Percentiles rank a stretch among this genome's conserved stretches.
These are phyloP conservation scores for Heliconius ismenius DNA, from an alignment of 2,888 invertebrate genomes.

Conservation along the genomic window DNA sequence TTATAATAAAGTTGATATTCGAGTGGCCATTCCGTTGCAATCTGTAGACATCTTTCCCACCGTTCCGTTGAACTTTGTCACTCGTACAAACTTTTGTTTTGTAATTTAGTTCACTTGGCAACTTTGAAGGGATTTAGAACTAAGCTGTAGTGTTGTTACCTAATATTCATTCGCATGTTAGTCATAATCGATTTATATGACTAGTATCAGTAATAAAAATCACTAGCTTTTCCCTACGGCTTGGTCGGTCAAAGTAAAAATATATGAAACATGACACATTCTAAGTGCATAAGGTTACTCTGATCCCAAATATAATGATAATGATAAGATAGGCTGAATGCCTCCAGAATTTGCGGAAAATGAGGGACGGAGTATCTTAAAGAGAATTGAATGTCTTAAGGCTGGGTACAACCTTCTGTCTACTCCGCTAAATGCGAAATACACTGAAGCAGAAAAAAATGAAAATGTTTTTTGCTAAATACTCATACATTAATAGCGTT, in stretches of 20 bases:
- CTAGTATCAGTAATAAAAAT: neutral
- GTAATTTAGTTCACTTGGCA: conserved; percentile 23
- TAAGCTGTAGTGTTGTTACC: neutral
- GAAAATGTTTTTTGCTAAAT: neutral
- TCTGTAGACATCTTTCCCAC: conserved; percentile 12
- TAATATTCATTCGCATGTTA: conserved; percentile 5
- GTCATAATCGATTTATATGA: neutral
- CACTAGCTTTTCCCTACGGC: neutral
- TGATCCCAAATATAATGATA: neutral
- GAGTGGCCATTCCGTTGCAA: neutral
- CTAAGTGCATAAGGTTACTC: neutral
- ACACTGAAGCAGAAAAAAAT: no score
- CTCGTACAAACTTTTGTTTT: conserved; percentile 26
- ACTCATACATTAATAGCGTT: conserved; percentile 18
- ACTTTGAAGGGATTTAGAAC: neutral
- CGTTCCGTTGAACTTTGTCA: conserved; percentile 28
- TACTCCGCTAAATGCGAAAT: no score
- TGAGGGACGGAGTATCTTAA: no score
- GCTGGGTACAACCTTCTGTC: no score
- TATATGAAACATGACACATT: neutral
- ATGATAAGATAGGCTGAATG: neutral
- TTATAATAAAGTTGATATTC: conserved; percentile 7
- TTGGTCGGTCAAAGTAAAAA: neutral
- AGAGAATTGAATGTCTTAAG: no score
- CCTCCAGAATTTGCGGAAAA: no score